Evolutionary conservation across 2,888 invertebrate species (phyloP).

Genomic region (Polyploca ridens): DNA sequence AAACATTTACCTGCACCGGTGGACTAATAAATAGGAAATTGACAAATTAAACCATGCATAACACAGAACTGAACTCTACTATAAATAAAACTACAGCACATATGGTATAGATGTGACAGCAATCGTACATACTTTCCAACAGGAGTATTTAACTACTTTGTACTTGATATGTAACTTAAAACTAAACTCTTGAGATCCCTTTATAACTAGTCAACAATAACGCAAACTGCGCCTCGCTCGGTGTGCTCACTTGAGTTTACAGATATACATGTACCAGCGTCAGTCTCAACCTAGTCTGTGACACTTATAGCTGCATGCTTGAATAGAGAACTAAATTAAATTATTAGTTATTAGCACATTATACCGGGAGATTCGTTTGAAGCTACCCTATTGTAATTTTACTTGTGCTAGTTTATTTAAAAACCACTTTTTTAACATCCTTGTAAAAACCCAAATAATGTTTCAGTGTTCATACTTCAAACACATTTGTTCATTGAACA

Average conservation of each 20-base stretch:
- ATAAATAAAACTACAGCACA: slow-evolving; percentile 9
- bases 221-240: neutral
- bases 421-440: too few species aligned
- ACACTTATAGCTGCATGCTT: neutral
- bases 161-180: slow-evolving; percentile 49
- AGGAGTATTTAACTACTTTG: slow-evolving; percentile 43
- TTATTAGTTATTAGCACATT: too few species aligned
- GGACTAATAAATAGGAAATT: neutral
- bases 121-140: neutral
- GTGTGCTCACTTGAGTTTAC: neutral
- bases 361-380: neutral
- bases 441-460: too few species aligned
- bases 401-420: neutral
- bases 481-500: neutral
- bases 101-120: neutral
- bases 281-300: neutral
- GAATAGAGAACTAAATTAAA: too few species aligned
- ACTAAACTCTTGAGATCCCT: slow-evolving; percentile 52
- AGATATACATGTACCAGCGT: neutral
- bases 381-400: neutral
- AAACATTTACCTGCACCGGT: neutral
- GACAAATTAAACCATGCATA: neutral
- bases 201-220: slow-evolving; percentile 30
- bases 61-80: neutral
- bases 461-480: too few species aligned